Conservation (phyloP, 1,140 invertebrate species). For the Caenorhabditis brenneri region DNA sequence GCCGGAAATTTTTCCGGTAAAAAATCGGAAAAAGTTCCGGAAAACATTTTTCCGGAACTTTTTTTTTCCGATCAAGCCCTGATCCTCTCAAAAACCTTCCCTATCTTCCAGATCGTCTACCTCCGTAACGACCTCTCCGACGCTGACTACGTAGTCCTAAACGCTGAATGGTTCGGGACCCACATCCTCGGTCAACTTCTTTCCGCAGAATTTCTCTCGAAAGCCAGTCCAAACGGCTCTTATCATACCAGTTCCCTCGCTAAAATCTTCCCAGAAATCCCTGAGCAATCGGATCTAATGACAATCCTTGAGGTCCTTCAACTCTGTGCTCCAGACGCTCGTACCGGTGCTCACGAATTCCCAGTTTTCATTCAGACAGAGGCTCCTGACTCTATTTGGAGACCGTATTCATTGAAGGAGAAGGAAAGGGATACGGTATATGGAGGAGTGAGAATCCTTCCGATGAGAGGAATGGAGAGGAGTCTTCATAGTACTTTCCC, state of each 20-base stretch:
- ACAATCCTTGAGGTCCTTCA: conserved; percentile 77
- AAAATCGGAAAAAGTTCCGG: no score
- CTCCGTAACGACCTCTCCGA: conserved; percentile 75
- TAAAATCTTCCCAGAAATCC: conserved; percentile 77
- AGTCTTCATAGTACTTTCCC: conserved; percentile 69
- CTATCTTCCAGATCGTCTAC: conserved; percentile 72
- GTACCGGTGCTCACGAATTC: conserved; percentile 75
- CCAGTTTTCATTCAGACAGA: conserved; percentile 81
- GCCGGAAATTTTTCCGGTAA: no score
- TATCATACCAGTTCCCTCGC: conserved; percentile 83
- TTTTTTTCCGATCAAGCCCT: no score
- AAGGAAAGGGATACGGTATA: conserved; percentile 5
- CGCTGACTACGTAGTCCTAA: conserved; percentile 77
- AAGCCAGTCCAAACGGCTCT: conserved; percentile 78
- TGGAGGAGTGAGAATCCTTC: conserved; percentile 72
- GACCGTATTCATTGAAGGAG: conserved; percentile 72
- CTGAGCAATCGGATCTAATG: conserved; percentile 79
- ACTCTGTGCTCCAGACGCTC: conserved; percentile 81
- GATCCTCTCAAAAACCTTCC: no score
- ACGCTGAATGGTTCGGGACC: conserved; percentile 79
- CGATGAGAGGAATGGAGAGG: conserved; percentile 68
- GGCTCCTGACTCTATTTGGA: conserved; percentile 80
- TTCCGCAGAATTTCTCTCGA: conserved; percentile 77
- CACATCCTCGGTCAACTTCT: conserved; percentile 80
- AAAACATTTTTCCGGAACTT: no score